Evolutionary conservation across 2,797 vertebrate species (phyloP).

Genomic region (Lithobates sylvaticus): DNA sequence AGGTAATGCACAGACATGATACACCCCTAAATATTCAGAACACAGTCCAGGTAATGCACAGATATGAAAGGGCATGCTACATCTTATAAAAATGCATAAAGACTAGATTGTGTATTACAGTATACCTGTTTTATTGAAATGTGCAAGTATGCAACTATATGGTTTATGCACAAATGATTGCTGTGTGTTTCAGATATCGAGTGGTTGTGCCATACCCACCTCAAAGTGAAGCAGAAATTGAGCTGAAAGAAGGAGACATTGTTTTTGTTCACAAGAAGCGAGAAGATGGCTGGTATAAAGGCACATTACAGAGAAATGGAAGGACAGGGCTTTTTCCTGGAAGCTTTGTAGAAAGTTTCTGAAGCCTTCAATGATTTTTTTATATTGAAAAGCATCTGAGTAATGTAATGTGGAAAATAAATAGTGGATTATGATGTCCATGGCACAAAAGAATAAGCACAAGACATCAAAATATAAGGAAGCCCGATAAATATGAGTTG

Average conservation of each 20-base stretch:
- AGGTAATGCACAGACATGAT: too few relatives aligned
- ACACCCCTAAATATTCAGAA: too few relatives aligned
- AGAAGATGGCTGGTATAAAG: constrained; percentile 85
- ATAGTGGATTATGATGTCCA: not conserved
- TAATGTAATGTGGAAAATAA: constrained; percentile 9
- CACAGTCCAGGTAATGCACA: too few relatives aligned
- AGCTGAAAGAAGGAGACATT: constrained; percentile 83
- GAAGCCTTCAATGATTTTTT: constrained; percentile 62
- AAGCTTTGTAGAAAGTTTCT: constrained; percentile 86
- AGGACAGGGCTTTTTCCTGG: constrained; percentile 83
- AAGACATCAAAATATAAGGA: constrained; percentile 70
- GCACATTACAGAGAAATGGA: constrained; percentile 81
- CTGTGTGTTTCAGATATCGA: constrained; percentile 74
- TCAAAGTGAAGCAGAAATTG: constrained; percentile 82
- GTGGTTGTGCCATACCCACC: constrained; percentile 83
- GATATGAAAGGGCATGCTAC: too few relatives aligned
- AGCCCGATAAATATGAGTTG: constrained; percentile 68
- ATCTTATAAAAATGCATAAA: too few relatives aligned
- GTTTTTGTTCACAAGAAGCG: constrained; percentile 85
- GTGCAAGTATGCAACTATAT: not conserved
- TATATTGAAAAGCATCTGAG: constrained; percentile 62
- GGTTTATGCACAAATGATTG: not conserved
- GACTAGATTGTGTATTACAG: too few relatives aligned
- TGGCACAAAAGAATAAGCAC: constrained; percentile 64
- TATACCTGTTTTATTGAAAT: too few relatives aligned